Evolutionary conservation across 2,888 invertebrate genomes (phyloP).

Genomic region (Scaptomyza caliginosa): DNA sequence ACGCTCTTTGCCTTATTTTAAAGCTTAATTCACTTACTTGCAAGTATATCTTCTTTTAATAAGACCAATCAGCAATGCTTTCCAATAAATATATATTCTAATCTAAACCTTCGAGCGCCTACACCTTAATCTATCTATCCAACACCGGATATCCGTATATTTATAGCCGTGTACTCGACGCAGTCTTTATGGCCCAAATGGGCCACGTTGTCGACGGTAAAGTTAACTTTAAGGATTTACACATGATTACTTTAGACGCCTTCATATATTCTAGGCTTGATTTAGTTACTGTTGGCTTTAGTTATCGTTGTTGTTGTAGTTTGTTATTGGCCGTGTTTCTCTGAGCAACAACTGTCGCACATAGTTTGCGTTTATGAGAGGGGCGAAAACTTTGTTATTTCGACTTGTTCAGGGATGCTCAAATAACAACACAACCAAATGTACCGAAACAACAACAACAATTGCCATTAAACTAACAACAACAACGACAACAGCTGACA

Average conservation of each 20-base stretch:
- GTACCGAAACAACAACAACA: slow-evolving; percentile 14
- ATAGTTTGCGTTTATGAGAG: slow-evolving; percentile 43
- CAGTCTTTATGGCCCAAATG: slow-evolving; percentile 10
- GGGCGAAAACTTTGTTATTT: slow-evolving; percentile 37
- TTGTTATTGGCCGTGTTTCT: slow-evolving; percentile 35
- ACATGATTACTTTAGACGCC: slow-evolving; percentile 53
- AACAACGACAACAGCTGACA: slow-evolving; percentile 43
- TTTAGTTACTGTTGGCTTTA: slow-evolving; percentile 32
- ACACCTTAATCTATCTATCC: not conserved
- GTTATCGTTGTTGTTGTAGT: slow-evolving; percentile 6
- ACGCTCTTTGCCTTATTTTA: not conserved
- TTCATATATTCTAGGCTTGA: slow-evolving; percentile 18
- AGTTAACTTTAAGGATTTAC: slow-evolving; percentile 66
- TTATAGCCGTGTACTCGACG: slow-evolving; percentile 33
- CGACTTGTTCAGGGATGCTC: slow-evolving; percentile 25
- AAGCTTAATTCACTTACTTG: not conserved
- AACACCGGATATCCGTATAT: slow-evolving; percentile 43
- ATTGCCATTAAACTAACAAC: slow-evolving; percentile 17
- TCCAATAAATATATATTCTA: slow-evolving; percentile 41
- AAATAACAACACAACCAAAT: slow-evolving; percentile 22
- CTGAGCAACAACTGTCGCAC: slow-evolving; percentile 43
- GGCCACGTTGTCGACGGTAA: no score
- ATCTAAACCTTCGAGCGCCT: slow-evolving; percentile 18
- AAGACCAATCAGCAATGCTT: slow-evolving; percentile 13
- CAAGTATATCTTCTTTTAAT: not conserved